These are phyloP conservation scores for Brachypodius melanocephalos DNA, from an alignment of 2,113 vertebrate species.

Conservation along the genomic window DNA sequence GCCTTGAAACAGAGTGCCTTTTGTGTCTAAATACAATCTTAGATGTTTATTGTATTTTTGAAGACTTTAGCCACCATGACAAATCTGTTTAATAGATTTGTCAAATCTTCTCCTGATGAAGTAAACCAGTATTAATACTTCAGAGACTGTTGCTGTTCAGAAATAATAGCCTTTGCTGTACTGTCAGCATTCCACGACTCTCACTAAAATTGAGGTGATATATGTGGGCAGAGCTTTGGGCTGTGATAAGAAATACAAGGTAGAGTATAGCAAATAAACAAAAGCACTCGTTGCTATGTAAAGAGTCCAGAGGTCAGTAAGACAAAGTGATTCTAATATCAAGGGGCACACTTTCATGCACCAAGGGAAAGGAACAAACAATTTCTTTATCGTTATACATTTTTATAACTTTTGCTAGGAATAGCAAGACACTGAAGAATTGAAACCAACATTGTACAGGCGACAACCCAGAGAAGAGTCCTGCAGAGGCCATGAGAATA, in stretches of 20 bases:
- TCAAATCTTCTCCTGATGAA: background rate
- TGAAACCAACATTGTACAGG: background rate
- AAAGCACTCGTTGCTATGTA: background rate
- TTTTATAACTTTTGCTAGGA: background rate
- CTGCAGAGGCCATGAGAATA: background rate
- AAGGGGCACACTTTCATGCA: background rate
- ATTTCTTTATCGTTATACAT: background rate
- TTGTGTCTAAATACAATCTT: background rate
- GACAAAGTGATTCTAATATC: background rate
- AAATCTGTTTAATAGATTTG: background rate
- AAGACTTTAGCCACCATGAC: background rate
- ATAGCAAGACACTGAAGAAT: background rate
- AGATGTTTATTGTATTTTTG: background rate
- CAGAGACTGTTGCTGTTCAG: background rate
- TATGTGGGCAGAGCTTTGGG: background rate
- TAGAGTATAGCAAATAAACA: background rate
- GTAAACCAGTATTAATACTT: background rate
- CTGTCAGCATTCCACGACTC: background rate
- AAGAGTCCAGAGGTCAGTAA: background rate
- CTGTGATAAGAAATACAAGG: background rate
- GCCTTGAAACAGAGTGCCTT: background rate
- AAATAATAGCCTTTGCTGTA: background rate
- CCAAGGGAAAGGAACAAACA: background rate
- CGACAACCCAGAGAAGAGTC: background rate
- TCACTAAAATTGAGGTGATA: background rate